phyloP scores from a whole-genome alignment of 2,113 vertebrate species.

The Odontesthes bonariensis region DNA sequence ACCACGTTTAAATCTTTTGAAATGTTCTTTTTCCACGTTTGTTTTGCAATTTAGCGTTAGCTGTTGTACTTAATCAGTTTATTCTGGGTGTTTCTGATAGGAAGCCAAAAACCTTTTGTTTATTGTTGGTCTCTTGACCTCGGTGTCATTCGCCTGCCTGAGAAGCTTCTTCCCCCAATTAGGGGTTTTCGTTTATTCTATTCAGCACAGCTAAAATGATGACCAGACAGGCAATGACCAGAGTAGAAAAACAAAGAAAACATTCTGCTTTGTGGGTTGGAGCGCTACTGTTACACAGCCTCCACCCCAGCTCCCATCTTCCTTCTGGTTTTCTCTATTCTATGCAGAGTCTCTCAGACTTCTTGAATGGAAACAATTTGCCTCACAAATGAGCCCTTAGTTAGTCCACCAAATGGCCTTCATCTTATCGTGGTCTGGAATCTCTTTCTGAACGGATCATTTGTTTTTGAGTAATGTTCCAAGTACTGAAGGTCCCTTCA shows the following conservation, averaged over 20 bases:
- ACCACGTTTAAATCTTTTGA: not conserved
- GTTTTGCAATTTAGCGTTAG: not conserved
- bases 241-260: constrained; percentile 59
- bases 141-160: constrained; percentile 21
- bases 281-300: constrained; percentile 57
- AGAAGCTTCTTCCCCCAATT: constrained; percentile 52
- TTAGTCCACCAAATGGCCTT: constrained; percentile 66
- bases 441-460: constrained; percentile 71
- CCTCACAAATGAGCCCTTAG: constrained; percentile 72
- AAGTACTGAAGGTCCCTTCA: constrained; percentile 68
- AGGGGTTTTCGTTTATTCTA: constrained; percentile 58
- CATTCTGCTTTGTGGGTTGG: constrained; percentile 50
- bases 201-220: constrained; percentile 43
- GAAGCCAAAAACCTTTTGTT: constrained; percentile 29
- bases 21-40: not conserved
- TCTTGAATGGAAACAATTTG: constrained; percentile 76
- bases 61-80: not conserved
- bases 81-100: not conserved
- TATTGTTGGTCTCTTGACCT: constrained; percentile 39
- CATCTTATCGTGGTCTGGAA: constrained; percentile 67
- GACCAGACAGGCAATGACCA: constrained; percentile 41
- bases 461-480: constrained; percentile 74
- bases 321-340: constrained; percentile 46
- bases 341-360: constrained; percentile 49
- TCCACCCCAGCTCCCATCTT: constrained; percentile 25